phyloP scores from a whole-genome alignment of 2,797 vertebrate species.

The Valencia hispanica region DNA sequence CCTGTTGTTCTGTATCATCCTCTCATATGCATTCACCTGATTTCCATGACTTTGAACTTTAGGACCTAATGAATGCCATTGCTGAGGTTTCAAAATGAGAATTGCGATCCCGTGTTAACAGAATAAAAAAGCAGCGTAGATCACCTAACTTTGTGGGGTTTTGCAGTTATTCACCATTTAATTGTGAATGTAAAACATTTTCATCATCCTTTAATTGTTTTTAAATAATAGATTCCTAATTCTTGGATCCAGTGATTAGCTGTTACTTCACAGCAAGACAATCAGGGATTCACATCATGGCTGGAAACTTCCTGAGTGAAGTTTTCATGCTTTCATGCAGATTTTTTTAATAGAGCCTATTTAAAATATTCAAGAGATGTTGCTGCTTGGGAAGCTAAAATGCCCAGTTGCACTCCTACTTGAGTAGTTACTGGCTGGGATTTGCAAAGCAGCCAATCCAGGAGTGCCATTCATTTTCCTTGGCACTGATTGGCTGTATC shows the following conservation, averaged over 20 bases:
- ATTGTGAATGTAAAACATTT: background rate
- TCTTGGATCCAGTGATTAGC: background rate
- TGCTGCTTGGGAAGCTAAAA: no score
- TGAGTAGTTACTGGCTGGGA: background rate
- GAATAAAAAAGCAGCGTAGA: background rate
- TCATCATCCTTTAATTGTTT: background rate
- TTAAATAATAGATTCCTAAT: constrained; percentile 1
- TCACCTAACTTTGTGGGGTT: background rate
- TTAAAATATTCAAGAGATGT: background rate
- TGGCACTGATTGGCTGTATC: background rate
- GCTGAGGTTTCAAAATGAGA: background rate
- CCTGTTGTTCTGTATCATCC: background rate
- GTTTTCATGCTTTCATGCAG: no score
- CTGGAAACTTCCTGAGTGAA: background rate
- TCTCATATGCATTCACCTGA: background rate
- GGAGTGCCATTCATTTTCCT: background rate
- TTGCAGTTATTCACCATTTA: background rate
- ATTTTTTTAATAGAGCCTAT: no score
- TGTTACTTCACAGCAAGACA: background rate
- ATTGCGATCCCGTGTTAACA: background rate
- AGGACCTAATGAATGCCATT: background rate
- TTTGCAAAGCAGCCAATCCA: background rate
- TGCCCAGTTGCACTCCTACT: background rate
- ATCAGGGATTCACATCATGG: background rate
- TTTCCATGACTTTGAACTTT: background rate